A percentile compares a stretch with the other conserved stretches of the same genome.
phyloP scores from a whole-genome alignment of 37 sponge, comb jelly and placozoan genomes.

The Halichondria panicea region DNA sequence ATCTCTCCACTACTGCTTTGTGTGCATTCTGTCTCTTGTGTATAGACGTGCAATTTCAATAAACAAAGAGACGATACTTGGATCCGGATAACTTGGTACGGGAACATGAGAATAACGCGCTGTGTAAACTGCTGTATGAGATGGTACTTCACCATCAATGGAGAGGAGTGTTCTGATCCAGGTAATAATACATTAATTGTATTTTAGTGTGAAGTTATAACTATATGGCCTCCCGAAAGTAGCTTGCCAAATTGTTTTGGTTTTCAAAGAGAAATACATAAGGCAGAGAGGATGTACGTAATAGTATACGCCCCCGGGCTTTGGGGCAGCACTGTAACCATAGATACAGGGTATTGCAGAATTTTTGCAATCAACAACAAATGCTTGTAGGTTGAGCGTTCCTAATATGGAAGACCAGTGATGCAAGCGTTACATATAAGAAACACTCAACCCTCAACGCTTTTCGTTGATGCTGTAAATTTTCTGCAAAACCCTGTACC shows the following conservation, averaged over 20 bases:
- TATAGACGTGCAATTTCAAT: constrained; percentile 26
- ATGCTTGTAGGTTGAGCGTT: no score
- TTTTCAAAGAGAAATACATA: no score
- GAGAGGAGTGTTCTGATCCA: constrained; percentile 60
- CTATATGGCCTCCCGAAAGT: background rate
- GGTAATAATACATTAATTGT: constrained; percentile 5
- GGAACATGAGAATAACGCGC: constrained; percentile 62
- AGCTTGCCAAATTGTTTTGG: background rate
- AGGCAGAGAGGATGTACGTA: no score
- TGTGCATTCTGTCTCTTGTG: background rate
- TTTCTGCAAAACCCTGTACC: no score
- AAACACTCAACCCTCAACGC: no score
- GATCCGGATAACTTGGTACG: constrained; percentile 58
- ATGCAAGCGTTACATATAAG: no score
- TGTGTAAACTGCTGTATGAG: constrained; percentile 65
- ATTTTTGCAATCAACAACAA: no score
- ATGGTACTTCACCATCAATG: constrained; percentile 63
- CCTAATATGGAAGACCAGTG: no score
- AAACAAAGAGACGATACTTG: constrained; percentile 49
- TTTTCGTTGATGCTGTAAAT: no score
- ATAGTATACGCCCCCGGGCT: no score
- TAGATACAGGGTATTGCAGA: no score
- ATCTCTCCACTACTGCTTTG: background rate
- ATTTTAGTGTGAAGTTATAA: background rate
- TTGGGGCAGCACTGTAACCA: no score